Percentiles rank a stretch among this genome's conserved stretches.
These are phyloP conservation scores for Trachurus trachurus DNA, from an alignment of 2,797 vertebrate genomes.

Conservation along the genomic window DNA sequence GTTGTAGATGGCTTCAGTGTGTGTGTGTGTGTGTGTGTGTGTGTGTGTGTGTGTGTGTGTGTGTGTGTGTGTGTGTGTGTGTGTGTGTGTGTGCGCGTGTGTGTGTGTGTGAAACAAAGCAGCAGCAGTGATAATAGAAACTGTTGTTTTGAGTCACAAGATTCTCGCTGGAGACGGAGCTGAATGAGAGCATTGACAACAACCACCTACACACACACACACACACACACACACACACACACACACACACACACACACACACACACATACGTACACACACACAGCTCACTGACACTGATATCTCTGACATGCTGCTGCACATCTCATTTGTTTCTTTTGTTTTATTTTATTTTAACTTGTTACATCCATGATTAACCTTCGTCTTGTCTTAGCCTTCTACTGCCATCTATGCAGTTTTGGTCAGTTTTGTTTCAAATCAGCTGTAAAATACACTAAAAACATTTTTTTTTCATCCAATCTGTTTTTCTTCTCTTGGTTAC, in stretches of 20 bases:
- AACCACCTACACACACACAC: slow-evolving; percentile 58
- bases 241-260: slow-evolving; percentile 34
- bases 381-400: too few relatives aligned
- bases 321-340: background rate
- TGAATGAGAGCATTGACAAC: slow-evolving; percentile 80
- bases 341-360: background rate
- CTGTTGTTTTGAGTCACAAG: slow-evolving; percentile 81
- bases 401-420: too few relatives aligned
- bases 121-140: slow-evolving; percentile 69
- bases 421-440: too few relatives aligned
- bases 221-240: slow-evolving; percentile 37
- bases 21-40: background rate
- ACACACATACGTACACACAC: slow-evolving; percentile 26
- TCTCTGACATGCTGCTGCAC: slow-evolving; percentile 28
- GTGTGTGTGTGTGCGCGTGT: slow-evolving; percentile 28
- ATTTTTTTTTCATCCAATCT: too few relatives aligned
- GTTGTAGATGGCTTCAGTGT: background rate
- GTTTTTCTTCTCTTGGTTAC: too few relatives aligned
- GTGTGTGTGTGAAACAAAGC: slow-evolving; percentile 49
- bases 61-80: slow-evolving; percentile 8
- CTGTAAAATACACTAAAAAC: too few relatives aligned
- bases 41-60: slow-evolving; percentile 25
- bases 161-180: slow-evolving; percentile 54
- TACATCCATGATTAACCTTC: too few relatives aligned
- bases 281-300: slow-evolving; percentile 56